Evolutionary conservation across 2,113 vertebrate genomes (phyloP), one percentile per base, ranked within the genome.

Genomic region (Pampusana beccarii): DNA sequence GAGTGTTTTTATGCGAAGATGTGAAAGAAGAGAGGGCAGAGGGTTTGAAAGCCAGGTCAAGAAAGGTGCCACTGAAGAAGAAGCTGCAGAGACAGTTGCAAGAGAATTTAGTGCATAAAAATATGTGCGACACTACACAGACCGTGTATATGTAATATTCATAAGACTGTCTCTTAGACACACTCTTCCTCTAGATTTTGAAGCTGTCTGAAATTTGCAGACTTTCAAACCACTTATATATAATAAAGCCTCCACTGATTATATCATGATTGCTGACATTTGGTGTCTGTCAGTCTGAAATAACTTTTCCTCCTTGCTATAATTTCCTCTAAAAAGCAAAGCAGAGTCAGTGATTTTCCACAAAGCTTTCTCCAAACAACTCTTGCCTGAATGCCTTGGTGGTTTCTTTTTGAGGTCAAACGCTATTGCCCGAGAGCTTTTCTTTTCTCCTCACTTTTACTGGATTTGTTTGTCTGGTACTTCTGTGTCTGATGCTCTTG

Each of bases 181-280:
- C 42, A 56, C 19, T 92, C 42, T 66, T 97, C 85, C 72, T 87
- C 57, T 88, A 86, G 97, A 93, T 96, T 95, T 89, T 86, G 91
- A 94, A 97, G 77, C 86, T 69, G 93, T 97, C 96, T 96, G 93
- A 97, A 88, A 88, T 90, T 84, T 89, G 88, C 95, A 92, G 95
- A 92, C 92, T 91, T 97, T 65, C 81, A 95, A 96, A 88, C 95
- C 96, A 96, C 95, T 97, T 97, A 97, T 54, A 95, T 86, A 95
- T 92, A 89, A 95, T 95, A 91, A 96, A 95, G 57, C 72, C 84
- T 77, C 77, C 74, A 83, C 94, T 96, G 96, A 96, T 96, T 97
- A 95, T 94, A 94, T 96, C 97, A 82, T 88, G 96, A 95, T 92
- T 93, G 93, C 97, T 96, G 96, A 95, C 97, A 96, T 95, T 96